Base-by-base conservation (phyloP, 2,113 vertebrate genomes). In the Lepus timidus region DNA sequence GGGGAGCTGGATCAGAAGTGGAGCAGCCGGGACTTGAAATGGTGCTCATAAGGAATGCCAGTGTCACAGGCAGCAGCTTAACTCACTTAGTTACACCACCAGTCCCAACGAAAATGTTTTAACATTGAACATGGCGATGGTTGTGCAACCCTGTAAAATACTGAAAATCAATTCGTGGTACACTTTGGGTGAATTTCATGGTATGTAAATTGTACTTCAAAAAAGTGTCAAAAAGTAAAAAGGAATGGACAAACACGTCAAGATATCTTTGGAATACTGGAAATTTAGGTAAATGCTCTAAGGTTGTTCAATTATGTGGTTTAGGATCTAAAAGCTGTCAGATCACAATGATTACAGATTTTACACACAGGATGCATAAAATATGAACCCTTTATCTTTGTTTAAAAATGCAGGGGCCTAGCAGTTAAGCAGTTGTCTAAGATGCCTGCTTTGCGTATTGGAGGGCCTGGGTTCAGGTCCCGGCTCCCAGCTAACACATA, bases 201-300 rank as follows among this genome's bases (percentile, higher is more conserved):
- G 31, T 55, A 88, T 39, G 36, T 39, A 20, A 91, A 51, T 78
- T 86, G 16, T 49, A 79, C 78, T 9, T 88, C 79, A 96, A 39
- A 83, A 85, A 88, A 19, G 20, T 76, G 44, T 64, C 31, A 83
- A 86, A 58, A 17, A 82, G 73, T 97, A 17, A 25, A 88, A 29
- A 67, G 79, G 29, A 88, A 58, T 64, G 64, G 49, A 14, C 4
- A 70, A 79, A 33, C 29, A 82, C 20, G 49, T 4, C 33, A 25
- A 74, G 39, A n/a, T 95, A 49, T 61, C 78, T 36, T 88, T 17
- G 23, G n/a, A 58, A 39, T 36, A 61, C 16, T 71, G 44, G 29
- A 81, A 91, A 49, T 67, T 29, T 14, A 82, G 9, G n/a, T 33
- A 49, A 67, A 64, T 76, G 2, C 10, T 75, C 51, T 74, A 79